phyloP scores from a whole-genome alignment of 1,140 invertebrate species.

The Schlechtendalia chinensis region DNA sequence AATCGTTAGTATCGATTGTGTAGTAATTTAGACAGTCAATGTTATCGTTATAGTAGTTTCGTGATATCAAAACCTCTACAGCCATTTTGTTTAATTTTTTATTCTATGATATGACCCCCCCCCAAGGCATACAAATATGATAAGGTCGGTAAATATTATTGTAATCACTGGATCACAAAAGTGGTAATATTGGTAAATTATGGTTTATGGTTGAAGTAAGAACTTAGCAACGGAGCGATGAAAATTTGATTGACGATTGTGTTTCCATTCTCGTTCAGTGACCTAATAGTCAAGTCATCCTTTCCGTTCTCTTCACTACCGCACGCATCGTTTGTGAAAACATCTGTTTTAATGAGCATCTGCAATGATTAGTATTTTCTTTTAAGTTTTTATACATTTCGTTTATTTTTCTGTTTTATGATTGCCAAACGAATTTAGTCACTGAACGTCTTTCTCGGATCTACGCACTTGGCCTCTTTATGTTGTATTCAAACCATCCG shows the following conservation, averaged over 20 bases:
- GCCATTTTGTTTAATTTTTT: too few relatives aligned
- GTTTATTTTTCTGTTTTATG: slow-evolving; percentile 3
- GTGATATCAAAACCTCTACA: too few relatives aligned
- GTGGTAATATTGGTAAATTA: too few relatives aligned
- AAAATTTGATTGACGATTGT: not conserved
- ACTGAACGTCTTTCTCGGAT: not conserved
- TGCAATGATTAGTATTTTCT: slow-evolving; percentile 31
- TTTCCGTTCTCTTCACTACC: not conserved
- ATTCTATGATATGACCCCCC: too few relatives aligned
- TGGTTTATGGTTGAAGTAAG: not conserved
- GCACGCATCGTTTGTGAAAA: not conserved
- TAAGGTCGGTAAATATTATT: too few relatives aligned
- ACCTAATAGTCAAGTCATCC: not conserved
- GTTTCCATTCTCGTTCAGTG: not conserved
- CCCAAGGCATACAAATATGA: too few relatives aligned
- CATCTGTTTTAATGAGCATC: slow-evolving; percentile 2
- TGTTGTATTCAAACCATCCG: not conserved
- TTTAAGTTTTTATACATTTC: slow-evolving; percentile 1
- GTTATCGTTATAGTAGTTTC: too few relatives aligned
- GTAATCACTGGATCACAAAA: too few relatives aligned
- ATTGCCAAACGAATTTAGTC: not conserved
- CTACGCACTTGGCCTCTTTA: not conserved
- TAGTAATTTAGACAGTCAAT: too few relatives aligned
- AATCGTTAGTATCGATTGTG: too few relatives aligned
- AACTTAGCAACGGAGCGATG: not conserved